Base-by-base conservation (phyloP, 2,113 vertebrate species). In the Nansenia antarctica region DNA sequence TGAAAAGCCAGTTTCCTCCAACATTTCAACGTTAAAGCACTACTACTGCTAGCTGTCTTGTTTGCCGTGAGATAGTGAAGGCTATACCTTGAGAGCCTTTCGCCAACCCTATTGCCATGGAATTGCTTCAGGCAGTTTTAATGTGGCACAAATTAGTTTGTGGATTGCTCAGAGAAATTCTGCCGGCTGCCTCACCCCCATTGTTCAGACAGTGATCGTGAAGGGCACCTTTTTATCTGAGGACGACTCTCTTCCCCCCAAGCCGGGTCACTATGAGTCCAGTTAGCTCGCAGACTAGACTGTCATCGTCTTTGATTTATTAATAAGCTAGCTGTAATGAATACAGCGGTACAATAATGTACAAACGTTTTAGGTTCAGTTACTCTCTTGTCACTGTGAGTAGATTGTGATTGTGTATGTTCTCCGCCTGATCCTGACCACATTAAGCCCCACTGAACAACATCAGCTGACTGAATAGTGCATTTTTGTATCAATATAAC, bases 301-400 rank as follows among this genome's bases (percentile, higher is more conserved):
- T 82, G 71, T 79, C 37, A 18, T 20, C 2, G 20, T 75, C 39
- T 65, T 66, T 74, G 68, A 82, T 47, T 76, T 80, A 76, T 86
- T 86, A 35, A 83, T 86, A 78, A 85, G 65, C 69, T 81, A 62
- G 30, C 59, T 87, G 81, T 76, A 76, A 77, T 80, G 71, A 80
- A 74, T 80, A 79, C n/a, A 65, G 62, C 62, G 37, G 79, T 73
- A 39, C 32, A 65, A 62, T 72, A 54, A 76, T 64, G 7, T 70
- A 70, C 69, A 74, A 77, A 60, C 69, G 59, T 47, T 62, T 54
- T 20, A 62, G 52, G 47, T 79, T 67, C 74, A 84, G 68, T 63
- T 70, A 30, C 60, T 59, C 32, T 49, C 5, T 37, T 67, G 77
- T 69, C 82, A 81, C 58, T 78, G 77, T 82, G 72, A 81, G 49